Base-by-base conservation (phyloP, 2,113 vertebrate genomes). In the Sciurus niger region DNA sequence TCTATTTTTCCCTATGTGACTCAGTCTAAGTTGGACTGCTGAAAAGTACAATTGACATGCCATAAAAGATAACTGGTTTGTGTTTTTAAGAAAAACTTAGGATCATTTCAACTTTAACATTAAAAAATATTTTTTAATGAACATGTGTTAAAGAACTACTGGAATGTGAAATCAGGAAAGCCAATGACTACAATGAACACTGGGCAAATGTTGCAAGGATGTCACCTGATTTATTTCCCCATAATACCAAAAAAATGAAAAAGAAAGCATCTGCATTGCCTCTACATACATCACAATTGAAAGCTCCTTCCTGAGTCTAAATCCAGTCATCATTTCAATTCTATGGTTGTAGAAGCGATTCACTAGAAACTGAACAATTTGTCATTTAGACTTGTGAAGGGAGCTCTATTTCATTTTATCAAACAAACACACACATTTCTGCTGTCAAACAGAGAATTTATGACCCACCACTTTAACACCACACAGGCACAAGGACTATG, bases 351-450 rank as follows among this genome's bases (percentile, higher is more conserved):
- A 96, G 83, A 95, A 96, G 94, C 9, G 18, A 96, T 89, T 96
- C 86, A 93, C 48, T 77, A 84, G 93, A 67, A 94, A 76, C 60
- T 40, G 32, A 94, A 87, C 48, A 77, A 86, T 96, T 84, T 97
- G 79, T 97, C 93, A 96, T 89, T 93, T 86, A 93, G 78, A 95
- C 43, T 94, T 97, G 60, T 86, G 91, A 89, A 91, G 68, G 80
- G 65, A 96, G 40, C 3, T 63, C 70, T 96, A 58, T 80, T 82
- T 34, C 73, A 82, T 92, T 95, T 89, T 93, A 94, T 93, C 89
- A 96, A 92, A 60, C 46, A 95, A 93, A 76, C 40, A n/a, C 67
- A 25, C 74, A 80, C 37, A 91, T 46, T 82, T 96, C 84, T 93
- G 37, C 73, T 93, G 84, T 96, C 93, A 96, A 90, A 86, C 7